Evolutionary conservation across 2,113 vertebrate species (phyloP).

Genomic region (Geococcyx californianus): DNA sequence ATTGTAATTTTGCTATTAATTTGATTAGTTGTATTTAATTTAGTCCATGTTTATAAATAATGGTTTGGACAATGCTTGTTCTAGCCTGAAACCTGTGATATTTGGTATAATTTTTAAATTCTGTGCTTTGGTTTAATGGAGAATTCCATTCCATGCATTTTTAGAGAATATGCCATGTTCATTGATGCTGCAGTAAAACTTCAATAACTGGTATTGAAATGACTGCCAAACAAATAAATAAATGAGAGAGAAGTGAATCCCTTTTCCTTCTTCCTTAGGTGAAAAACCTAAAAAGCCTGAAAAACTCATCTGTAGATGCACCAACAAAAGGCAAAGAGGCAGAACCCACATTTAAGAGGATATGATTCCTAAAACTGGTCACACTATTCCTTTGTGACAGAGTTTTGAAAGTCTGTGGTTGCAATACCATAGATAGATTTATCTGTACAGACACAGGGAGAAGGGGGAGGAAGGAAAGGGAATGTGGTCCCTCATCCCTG

Average conservation of each 20-base stretch:
- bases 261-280: not conserved
- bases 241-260: not conserved
- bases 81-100: not conserved
- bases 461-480: not conserved
- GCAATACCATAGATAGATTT: not conserved
- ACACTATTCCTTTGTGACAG: not conserved
- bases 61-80: not conserved
- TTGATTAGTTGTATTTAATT: not conserved
- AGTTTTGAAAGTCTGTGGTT: not conserved
- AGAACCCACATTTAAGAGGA: not conserved
- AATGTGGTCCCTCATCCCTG: not conserved
- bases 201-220: not conserved
- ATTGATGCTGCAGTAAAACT: not conserved
- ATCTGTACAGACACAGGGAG: not conserved
- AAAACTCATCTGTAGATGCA: not conserved
- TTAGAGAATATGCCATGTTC: not conserved
- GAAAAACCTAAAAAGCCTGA: not conserved
- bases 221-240: not conserved
- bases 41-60: not conserved
- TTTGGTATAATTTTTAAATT: not conserved
- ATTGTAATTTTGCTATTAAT: not conserved
- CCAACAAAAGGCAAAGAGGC: not conserved
- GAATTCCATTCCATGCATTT: not conserved
- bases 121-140: not conserved
- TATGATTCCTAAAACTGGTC: not conserved